A percentile compares a stretch with the other conserved stretches of the same genome.
Conservation (phyloP, 2,888 invertebrate genomes). For the Tridacna gigas region DNA sequence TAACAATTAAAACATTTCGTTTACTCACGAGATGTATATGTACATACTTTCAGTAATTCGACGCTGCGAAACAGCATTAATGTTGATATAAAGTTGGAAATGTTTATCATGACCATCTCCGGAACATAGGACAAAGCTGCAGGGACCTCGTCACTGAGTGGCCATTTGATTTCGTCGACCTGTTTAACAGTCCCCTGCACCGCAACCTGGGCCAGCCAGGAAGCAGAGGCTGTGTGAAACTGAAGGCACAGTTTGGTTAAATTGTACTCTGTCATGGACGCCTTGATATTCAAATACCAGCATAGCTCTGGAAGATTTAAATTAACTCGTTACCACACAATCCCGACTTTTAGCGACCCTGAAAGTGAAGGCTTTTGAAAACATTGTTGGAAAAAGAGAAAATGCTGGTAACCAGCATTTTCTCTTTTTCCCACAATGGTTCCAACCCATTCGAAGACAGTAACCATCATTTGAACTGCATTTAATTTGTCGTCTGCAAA, state of each 20-base stretch:
- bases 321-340: too few species aligned
- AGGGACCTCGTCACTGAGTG: constrained; percentile 79
- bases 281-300: constrained; percentile 81
- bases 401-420: too few species aligned
- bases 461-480: too few species aligned
- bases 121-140: constrained; percentile 89
- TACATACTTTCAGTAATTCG: constrained; percentile 44
- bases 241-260: constrained; percentile 90
- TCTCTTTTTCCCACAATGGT: too few species aligned
- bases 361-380: too few species aligned
- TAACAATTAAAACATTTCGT: too few species aligned
- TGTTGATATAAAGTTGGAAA: constrained; percentile 92
- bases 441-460: too few species aligned
- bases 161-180: constrained; percentile 80
- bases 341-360: too few species aligned
- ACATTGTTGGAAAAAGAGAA: too few species aligned
- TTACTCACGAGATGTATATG: not conserved
- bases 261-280: constrained; percentile 91
- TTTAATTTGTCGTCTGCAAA: too few species aligned
- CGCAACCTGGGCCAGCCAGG: constrained; percentile 94
- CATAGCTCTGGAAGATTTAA: constrained; percentile 77
- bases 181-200: constrained; percentile 79
- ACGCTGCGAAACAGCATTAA: constrained; percentile 81
- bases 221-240: constrained; percentile 92
- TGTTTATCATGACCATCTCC: constrained; percentile 95